Conservation (phyloP, 2,797 vertebrate genomes). For the Hydrocynus forskahlii region DNA sequence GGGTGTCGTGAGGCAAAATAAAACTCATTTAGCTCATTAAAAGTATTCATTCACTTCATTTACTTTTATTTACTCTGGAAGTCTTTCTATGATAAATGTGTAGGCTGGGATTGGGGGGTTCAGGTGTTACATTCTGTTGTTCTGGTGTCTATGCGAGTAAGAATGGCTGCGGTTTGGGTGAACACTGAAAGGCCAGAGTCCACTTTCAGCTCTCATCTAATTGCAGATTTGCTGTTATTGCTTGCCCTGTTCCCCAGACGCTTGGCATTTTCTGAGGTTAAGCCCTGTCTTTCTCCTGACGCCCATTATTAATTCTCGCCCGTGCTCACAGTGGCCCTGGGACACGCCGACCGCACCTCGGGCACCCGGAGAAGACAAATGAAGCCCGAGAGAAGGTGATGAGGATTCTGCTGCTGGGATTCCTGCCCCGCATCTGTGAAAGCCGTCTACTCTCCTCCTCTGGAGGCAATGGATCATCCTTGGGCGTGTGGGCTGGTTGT, state of each 20-base stretch:
- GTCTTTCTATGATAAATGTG: too few relatives aligned
- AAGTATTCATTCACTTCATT: too few relatives aligned
- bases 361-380: constrained; percentile 73
- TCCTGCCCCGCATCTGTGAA: constrained; percentile 67
- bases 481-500: constrained; percentile 59
- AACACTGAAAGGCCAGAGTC: constrained; percentile 10
- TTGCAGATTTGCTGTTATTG: constrained; percentile 21
- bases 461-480: constrained; percentile 71
- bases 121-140: background rate
- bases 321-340: constrained; percentile 73
- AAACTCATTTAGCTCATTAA: too few relatives aligned
- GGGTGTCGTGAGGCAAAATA: too few relatives aligned
- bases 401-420: constrained; percentile 71
- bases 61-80: too few relatives aligned
- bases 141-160: background rate
- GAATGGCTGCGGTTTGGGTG: background rate
- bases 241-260: constrained; percentile 20
- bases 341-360: constrained; percentile 66
- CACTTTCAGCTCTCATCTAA: constrained; percentile 23
- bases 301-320: constrained; percentile 78
- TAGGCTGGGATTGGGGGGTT: too few relatives aligned
- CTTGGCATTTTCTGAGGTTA: constrained; percentile 29
- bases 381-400: constrained; percentile 72
- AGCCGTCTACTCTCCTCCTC: constrained; percentile 66
- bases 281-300: constrained; percentile 60